Conservation (phyloP, 1,140 invertebrate genomes). For the Caenorhabditis brenneri region DNA sequence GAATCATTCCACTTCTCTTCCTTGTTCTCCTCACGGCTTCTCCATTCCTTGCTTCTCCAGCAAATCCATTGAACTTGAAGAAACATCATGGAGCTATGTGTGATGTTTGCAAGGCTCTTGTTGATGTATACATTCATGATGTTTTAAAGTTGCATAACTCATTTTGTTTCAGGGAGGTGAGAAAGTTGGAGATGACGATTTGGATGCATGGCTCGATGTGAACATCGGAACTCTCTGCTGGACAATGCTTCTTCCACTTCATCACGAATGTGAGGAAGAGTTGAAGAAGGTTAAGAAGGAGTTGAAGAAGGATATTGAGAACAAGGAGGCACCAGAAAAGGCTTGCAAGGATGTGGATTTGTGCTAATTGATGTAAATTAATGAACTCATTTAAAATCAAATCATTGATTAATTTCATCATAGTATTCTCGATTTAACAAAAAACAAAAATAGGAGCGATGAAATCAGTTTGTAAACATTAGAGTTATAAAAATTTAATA, state of each 20-base stretch:
- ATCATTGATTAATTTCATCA: not conserved
- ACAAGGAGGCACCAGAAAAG: not conserved
- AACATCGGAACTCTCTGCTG: conserved; percentile 31
- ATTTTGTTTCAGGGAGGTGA: conserved; percentile 15
- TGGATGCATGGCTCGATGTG: conserved; percentile 22
- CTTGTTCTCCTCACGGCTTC: not conserved
- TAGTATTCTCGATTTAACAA: not conserved
- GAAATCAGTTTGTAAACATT: not conserved
- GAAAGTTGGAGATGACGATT: conserved; percentile 23
- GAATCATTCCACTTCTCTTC: not conserved
- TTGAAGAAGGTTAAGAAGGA: conserved; percentile 36
- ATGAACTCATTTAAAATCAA: not conserved
- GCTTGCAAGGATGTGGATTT: conserved; percentile 30
- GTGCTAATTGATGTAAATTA: not conserved
- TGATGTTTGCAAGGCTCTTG: conserved; percentile 34
- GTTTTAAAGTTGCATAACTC: not conserved
- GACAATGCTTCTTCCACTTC: conserved; percentile 17
- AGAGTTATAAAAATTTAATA: conserved; percentile 5
- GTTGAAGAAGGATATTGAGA: conserved; percentile 38
- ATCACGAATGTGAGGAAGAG: conserved; percentile 21
- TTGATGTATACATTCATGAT: not conserved
- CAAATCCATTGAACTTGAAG: conserved; percentile 18
- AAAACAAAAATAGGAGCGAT: not conserved
- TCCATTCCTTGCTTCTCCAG: conserved; percentile 5
- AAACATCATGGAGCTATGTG: conserved; percentile 27